Evolutionary conservation across 2,797 vertebrate species (phyloP), one percentile per base, ranked within the genome.

Genomic region (Craterocephalus amniculus): DNA sequence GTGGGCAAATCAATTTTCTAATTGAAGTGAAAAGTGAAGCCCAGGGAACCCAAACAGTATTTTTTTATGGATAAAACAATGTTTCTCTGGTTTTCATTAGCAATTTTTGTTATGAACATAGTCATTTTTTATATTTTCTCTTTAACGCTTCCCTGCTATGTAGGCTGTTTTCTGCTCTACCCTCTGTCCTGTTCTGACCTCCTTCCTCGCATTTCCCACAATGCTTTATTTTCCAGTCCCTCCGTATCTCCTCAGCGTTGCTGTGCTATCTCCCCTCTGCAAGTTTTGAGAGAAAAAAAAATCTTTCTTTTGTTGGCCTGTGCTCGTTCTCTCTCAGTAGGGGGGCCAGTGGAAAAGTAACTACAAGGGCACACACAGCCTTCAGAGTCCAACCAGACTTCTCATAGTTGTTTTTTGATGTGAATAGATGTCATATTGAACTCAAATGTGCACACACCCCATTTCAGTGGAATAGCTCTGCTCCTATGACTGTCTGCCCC

Each of bases 341-440:
- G 87, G 81, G 81, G 86, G 45, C 45, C 83, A 84, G 81, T 84
- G 75, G 66, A 81, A 85, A 85, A 89, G 86, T 87, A 88, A 90
- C 87, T 88, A 83, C 80, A 90, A 90, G 88, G 88, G 70, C 87
- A 84, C 71, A 70, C 63, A 68, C 80, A 91, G 80, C 73, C 90
- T 89, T 90, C 80, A 84, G 84, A 91, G 87, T 88, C 81, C 78
- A 87, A 87, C 78, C 75, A 81, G 80, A 81, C 79, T 88, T 89
- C 80, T 87, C 88, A 89, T 88, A 83, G 83, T 84, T 76, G 80
- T 85, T 55, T 85, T 88, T 82, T 87, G 63, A 89, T 89, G 78
- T 81, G 83, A 76, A 78, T 87, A 65, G 72, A 90, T 87, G 84
- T 83, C 84, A 88, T 83, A 84, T 84, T 73, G 82, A 86, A 85